Conservation (phyloP, 2,113 vertebrate genomes). For the Petrocephalus zakoni region DNA sequence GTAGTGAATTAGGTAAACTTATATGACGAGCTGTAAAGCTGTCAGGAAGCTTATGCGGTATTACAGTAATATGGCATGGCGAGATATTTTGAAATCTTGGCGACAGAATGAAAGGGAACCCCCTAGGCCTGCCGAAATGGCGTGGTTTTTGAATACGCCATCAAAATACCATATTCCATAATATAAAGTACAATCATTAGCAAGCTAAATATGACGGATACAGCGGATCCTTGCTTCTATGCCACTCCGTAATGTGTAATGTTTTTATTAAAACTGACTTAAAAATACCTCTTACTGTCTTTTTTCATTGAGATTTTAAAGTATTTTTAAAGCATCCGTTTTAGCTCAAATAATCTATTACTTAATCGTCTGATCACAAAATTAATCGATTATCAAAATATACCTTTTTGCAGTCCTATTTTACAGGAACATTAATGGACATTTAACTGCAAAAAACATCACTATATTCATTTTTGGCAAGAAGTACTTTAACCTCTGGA, state of each 20-base stretch:
- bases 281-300: background rate
- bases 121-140: background rate
- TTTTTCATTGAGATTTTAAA: background rate
- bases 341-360: background rate
- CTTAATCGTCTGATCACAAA: background rate
- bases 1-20: background rate
- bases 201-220: background rate
- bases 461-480: background rate
- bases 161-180: background rate
- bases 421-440: background rate
- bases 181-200: background rate
- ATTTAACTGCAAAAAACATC: background rate
- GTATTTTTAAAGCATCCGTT: background rate
- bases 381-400: background rate
- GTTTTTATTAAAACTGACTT: background rate
- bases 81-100: background rate
- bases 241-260: background rate
- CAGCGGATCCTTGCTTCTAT: background rate
- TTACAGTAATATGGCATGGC: background rate
- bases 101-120: background rate
- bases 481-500: background rate
- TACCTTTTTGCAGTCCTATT: background rate
- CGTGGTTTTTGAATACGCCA: background rate
- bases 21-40: background rate
- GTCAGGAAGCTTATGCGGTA: background rate